These are phyloP conservation scores for Meiosimyza platycephala DNA, from an alignment of 2,888 invertebrate species.

Conservation along the genomic window DNA sequence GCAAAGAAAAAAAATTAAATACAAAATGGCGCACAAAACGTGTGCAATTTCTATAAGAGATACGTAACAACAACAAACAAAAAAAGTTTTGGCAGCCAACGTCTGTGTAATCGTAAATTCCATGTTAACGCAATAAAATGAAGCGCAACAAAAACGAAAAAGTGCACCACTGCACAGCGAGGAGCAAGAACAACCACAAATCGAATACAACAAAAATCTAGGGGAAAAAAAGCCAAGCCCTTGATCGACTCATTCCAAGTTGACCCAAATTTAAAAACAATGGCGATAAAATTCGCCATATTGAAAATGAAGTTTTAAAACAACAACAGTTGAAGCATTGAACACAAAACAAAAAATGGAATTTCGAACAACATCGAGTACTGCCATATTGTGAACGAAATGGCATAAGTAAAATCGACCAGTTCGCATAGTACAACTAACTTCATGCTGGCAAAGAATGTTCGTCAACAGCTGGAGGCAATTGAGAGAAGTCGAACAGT, in stretches of 20 bases:
- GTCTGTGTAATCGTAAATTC: slow-evolving; percentile 47
- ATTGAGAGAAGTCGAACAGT: background rate
- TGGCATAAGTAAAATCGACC: no score
- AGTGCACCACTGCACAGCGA: slow-evolving; percentile 29
- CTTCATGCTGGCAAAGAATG: no score
- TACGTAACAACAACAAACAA: slow-evolving; percentile 5
- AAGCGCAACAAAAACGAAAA: slow-evolving; percentile 43
- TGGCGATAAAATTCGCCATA: background rate
- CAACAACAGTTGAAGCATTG: no score
- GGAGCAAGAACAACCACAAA: no score
- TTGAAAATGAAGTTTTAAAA: background rate
- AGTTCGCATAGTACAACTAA: no score
- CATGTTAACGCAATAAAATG: slow-evolving; percentile 55
- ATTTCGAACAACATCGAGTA: no score
- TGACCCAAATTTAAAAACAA: slow-evolving; percentile 1
- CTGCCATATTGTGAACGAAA: no score
- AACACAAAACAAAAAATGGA: no score
- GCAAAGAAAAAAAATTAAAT: background rate
- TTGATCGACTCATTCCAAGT: background rate
- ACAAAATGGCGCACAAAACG: slow-evolving; percentile 15
- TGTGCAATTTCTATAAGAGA: background rate
- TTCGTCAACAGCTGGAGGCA: no score
- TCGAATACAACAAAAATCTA: no score
- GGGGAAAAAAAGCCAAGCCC: no score
- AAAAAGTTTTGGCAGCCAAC: slow-evolving; percentile 24